Conservation (phyloP, 1,140 invertebrate genomes). For the Halictus rubicundus region DNA sequence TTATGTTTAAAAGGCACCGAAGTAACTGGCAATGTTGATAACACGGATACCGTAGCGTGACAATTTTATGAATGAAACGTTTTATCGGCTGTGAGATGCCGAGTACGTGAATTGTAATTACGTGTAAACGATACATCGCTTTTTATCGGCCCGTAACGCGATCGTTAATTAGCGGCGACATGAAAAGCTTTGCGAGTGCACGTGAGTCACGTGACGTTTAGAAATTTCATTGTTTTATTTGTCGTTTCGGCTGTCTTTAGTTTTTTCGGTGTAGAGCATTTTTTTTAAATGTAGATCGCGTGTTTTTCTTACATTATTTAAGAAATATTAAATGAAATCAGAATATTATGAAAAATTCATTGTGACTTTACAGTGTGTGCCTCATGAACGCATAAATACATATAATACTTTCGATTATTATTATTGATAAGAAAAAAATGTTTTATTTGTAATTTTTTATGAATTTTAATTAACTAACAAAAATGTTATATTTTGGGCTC, state of each 20-base stretch:
- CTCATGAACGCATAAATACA: no score
- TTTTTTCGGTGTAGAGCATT: no score
- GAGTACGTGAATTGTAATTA: not conserved
- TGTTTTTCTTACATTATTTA: no score
- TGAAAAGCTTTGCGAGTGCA: not conserved
- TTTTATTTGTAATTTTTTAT: no score
- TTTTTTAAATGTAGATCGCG: no score
- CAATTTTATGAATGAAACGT: constrained; percentile 8
- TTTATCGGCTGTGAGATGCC: not conserved
- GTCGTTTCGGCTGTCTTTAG: not conserved
- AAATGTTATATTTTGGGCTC: no score
- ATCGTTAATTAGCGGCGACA: not conserved
- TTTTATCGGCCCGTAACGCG: no score
- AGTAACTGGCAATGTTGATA: constrained; percentile 12
- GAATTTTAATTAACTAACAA: no score
- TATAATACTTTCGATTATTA: no score
- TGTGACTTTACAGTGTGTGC: no score
- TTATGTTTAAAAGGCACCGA: constrained; percentile 28
- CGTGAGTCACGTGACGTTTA: not conserved
- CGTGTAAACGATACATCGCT: not conserved
- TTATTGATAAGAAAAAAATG: no score
- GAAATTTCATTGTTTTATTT: not conserved
- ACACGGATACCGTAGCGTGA: not conserved
- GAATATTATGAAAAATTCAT: not conserved
- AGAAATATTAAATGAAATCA: not conserved